These are phyloP conservation scores for Catamblyrhynchus diadema DNA, from an alignment of 2,797 vertebrate genomes.

Conservation along the genomic window DNA sequence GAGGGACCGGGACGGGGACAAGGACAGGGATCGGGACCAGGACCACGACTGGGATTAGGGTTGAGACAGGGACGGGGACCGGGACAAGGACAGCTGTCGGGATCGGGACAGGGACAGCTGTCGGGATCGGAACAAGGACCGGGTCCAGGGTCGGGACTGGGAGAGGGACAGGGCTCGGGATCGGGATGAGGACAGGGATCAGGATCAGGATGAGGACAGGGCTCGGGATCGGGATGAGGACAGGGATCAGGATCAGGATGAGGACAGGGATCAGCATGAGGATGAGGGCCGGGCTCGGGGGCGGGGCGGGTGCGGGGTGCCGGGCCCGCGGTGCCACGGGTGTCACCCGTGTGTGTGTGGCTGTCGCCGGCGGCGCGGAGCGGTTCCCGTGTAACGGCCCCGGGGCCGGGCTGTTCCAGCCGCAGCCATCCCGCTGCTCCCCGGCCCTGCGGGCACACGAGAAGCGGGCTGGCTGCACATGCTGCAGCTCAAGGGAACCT, in stretches of 20 bases:
- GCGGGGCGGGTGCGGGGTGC: neutral
- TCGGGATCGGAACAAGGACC: no score
- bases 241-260: no score
- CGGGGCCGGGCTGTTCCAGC: neutral
- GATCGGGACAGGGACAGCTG: neutral
- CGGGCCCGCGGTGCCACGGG: neutral
- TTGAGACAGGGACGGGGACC: no score
- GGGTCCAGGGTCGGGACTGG: no score
- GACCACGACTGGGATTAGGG: neutral
- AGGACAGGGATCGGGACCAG: no score
- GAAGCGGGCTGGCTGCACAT: accelerated
- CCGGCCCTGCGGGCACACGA: accelerated
- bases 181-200: no score
- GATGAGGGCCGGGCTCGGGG: no score
- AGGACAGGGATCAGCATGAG: no score
- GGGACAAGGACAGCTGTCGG: no score
- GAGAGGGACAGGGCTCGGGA: accelerated
- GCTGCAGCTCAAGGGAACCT: accelerated
- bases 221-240: neutral
- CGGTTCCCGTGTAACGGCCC: neutral
- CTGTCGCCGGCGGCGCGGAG: neutral
- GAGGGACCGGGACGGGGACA: no score
- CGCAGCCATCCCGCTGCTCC: neutral
- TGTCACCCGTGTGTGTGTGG: neutral
- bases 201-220: no score